Conservation (phyloP, 2,888 invertebrate genomes). For the Capitulum mitella region DNA sequence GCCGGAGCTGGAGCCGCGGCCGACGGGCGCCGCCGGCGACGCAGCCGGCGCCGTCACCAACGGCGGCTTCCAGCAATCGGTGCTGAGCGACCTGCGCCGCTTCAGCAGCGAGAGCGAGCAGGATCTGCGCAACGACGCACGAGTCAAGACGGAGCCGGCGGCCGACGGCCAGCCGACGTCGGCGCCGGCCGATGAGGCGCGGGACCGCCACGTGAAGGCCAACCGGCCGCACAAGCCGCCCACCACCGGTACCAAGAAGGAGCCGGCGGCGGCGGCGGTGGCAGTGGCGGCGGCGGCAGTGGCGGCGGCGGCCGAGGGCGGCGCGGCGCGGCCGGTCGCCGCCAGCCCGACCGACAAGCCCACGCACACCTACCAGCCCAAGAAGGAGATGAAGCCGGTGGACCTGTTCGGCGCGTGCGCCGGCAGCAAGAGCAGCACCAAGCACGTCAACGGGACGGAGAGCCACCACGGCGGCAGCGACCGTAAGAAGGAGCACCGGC, state of each 20-base stretch:
- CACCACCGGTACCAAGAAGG: no score
- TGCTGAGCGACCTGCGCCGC: conserved; percentile 20
- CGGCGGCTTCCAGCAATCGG: conserved; percentile 11
- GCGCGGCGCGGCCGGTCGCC: conserved; percentile 43
- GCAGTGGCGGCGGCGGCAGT: conserved; percentile 36
- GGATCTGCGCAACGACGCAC: neutral
- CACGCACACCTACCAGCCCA: conserved; percentile 37
- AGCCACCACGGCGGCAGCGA: conserved; percentile 32
- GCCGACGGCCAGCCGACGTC: neutral
- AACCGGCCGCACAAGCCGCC: neutral
- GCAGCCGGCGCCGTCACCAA: neutral
- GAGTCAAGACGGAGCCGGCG: neutral
- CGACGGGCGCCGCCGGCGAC: no score
- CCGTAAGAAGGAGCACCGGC: conserved; percentile 32
- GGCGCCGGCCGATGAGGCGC: neutral
- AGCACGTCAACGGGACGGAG: conserved; percentile 42
- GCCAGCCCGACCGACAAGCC: conserved; percentile 40
- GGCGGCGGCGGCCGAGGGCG: conserved; percentile 40
- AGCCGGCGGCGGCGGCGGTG: conserved; percentile 41
- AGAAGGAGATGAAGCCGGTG: conserved; percentile 35
- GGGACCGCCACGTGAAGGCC: neutral
- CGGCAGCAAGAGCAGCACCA: conserved; percentile 14
- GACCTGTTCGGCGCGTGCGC: neutral
- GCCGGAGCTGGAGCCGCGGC: neutral
- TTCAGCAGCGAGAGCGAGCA: conserved; percentile 22